phyloP scores from a whole-genome alignment of 2,888 invertebrate genomes.

The Eupeodes latifasciatus region DNA sequence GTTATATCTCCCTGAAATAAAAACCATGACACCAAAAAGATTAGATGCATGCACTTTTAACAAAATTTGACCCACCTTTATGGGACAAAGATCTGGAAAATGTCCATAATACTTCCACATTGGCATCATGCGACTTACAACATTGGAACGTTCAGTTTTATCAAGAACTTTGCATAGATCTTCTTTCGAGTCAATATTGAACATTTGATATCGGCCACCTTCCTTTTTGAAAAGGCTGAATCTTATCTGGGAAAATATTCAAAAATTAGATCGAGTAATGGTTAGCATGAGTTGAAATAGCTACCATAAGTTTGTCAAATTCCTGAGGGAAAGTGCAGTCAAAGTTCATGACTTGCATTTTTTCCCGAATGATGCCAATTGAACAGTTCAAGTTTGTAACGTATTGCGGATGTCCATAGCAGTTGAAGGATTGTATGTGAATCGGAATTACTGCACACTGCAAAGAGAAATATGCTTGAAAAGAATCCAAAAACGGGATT shows the following conservation, averaged over 20 bases:
- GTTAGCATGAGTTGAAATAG: too few relatives aligned
- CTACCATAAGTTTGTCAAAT: conserved; percentile 52
- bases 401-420: conserved; percentile 35
- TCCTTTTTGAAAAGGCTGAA: conserved; percentile 58
- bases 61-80: conserved; percentile 19
- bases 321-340: conserved; percentile 44
- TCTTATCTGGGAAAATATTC: conserved; percentile 38
- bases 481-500: not conserved
- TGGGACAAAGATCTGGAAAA: conserved; percentile 53
- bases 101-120: conserved; percentile 70
- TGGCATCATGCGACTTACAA: conserved; percentile 66
- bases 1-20: conserved; percentile 44
- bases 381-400: conserved; percentile 52
- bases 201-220: conserved; percentile 15
- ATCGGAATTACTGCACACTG: conserved; percentile 60
- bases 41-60: too few relatives aligned
- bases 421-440: conserved; percentile 42
- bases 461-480: not conserved
- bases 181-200: conserved; percentile 60
- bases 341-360: conserved; percentile 67
- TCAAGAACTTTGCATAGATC: conserved; percentile 65
- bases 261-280: not conserved
- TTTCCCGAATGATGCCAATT: conserved; percentile 58
- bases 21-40: not conserved
- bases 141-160: conserved; percentile 65